phyloP scores from a whole-genome alignment of 1,140 invertebrate genomes.

The Anastrepha ludens region DNA sequence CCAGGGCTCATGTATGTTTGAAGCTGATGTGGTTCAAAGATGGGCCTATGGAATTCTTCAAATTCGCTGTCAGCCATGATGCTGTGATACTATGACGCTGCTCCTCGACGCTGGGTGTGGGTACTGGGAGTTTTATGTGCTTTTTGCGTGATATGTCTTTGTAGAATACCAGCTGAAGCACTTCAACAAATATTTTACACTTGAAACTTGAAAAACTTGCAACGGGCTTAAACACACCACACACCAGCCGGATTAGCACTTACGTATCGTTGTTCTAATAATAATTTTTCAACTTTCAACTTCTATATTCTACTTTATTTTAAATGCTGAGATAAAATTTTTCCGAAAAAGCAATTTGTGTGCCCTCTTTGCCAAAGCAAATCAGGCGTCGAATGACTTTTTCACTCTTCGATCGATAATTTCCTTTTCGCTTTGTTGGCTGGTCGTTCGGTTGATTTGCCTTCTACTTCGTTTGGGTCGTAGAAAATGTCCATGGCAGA shows the following conservation, averaged over 20 bases:
- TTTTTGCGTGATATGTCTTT: neutral
- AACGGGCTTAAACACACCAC: neutral
- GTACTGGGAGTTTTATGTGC: neutral
- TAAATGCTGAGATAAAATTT: neutral
- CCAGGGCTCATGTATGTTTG: constrained; percentile 81
- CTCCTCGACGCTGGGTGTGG: neutral
- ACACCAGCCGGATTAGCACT: neutral
- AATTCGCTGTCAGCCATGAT: constrained; percentile 92
- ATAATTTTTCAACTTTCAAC: neutral
- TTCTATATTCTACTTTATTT: neutral
- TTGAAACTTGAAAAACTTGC: neutral
- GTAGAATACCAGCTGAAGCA: constrained; percentile 1
- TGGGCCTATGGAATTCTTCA: constrained; percentile 90
- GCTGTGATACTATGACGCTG: neutral
- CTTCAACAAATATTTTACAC: constrained; percentile 25
- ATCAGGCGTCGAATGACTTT: constrained; percentile 55
- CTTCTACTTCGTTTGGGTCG: constrained; percentile 51
- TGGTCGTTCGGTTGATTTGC: constrained; percentile 62
- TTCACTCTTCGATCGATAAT: constrained; percentile 66
- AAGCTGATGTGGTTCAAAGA: constrained; percentile 82
- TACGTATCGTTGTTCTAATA: neutral
- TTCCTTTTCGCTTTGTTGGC: constrained; percentile 63
- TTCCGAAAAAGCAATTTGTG: constrained; percentile 30
- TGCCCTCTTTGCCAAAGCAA: constrained; percentile 50
- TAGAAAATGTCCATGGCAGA: constrained; percentile 51